A percentile compares a stretch with the other conserved stretches of the same genome.
Conservation (phyloP, 1,140 invertebrate species). For the Hycleus phaleratus region DNA sequence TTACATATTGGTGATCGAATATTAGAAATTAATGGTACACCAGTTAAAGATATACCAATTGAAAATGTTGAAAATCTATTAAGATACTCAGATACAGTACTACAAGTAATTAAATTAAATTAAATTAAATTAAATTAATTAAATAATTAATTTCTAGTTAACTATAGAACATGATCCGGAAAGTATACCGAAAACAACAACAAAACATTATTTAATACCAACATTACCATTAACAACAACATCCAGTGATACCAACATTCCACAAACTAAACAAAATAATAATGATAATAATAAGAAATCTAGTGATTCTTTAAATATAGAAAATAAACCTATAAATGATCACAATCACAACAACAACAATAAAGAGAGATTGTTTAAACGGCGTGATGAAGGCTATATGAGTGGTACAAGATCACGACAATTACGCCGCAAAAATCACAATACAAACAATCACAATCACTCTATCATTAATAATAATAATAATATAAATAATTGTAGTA, state of each 20-base stretch:
- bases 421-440: conserved; percentile 38
- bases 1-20: conserved; percentile 85
- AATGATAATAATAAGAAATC: conserved; percentile 16
- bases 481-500: not conserved
- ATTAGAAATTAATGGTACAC: conserved; percentile 84
- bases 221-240: conserved; percentile 39
- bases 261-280: conserved; percentile 25
- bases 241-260: conserved; percentile 39
- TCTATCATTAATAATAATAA: too few species aligned
- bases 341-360: conserved; percentile 7
- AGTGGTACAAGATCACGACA: conserved; percentile 42
- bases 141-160: conserved; percentile 44
- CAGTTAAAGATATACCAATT: conserved; percentile 69
- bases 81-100: conserved; percentile 60
- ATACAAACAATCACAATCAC: not conserved
- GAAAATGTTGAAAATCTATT: conserved; percentile 71
- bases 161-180: conserved; percentile 86
- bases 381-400: conserved; percentile 53
- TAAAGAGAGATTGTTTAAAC: conserved; percentile 60
- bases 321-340: not conserved
- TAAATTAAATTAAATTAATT: conserved; percentile 2
- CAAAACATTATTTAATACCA: conserved; percentile 8
- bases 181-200: conserved; percentile 38
- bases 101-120: conserved; percentile 51
- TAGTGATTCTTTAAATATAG: conserved; percentile 20